Base-by-base conservation (phyloP, 2,113 vertebrate species). In the Platichthys stellatus region DNA sequence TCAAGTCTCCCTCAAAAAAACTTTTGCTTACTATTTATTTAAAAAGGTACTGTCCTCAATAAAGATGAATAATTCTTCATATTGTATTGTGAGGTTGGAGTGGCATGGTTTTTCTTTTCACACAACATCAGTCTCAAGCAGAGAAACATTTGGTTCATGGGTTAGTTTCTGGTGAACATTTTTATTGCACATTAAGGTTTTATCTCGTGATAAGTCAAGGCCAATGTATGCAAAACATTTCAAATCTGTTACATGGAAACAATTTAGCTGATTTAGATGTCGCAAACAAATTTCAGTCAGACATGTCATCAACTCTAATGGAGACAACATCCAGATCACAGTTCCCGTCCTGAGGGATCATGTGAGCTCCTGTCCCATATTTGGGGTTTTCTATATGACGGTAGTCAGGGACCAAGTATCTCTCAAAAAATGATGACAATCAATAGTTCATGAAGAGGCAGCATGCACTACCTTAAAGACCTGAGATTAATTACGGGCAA, bases 371-470 rank as follows among this genome's bases (percentile, higher is more conserved):
- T 81, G 40, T 83, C 51, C 70, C 45, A 51, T 74, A 7, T 31
- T 80, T 82, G 12, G 7, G 21, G 43, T 73, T 88, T 84, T 79
- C 77, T 75, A 70, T 77, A 57, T 59, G 20, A 69, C 1, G 26
- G 65, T 85, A 86, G 90, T 86, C 80, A 90, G 86, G 92, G 88
- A 91, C 73, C 80, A 89, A 82, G 73, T 80, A 78, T 79, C 40
- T 81, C 78, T 85, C 15, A 78, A 88, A 64, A 84, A 84, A 88
- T 28, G 40, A 91, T 82, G 91, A 93, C 91, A 93, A 93, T 93
- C 92, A 93, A 84, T 91, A 86, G 68, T 84, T 72, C 71, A 86
- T 26, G 8, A 84, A 74, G 63, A 72, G 79, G 64, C 84, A 88
- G 74, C 69, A 73, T 79, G 79, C 81, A 77, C 70, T 78, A 75